A percentile compares a stretch with the other conserved stretches of the same genome.
These are phyloP conservation scores for Urocolius indicus DNA, from an alignment of 2,113 vertebrate genomes.

Conservation along the genomic window DNA sequence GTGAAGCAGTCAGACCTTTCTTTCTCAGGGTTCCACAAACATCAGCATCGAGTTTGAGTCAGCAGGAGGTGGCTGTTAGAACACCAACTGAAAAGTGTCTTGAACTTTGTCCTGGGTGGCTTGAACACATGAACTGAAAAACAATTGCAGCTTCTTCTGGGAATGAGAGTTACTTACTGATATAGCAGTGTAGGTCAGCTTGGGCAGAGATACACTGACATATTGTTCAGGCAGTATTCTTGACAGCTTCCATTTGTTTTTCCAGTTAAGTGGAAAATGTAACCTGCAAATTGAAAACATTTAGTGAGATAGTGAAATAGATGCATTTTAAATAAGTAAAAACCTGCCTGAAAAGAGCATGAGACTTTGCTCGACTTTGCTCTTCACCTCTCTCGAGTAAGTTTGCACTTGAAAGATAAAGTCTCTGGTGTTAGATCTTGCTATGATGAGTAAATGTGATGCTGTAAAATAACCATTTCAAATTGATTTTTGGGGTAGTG, in stretches of 20 bases:
- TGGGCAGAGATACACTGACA: background rate
- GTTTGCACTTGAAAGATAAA: constrained; percentile 6
- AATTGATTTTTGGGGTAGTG: background rate
- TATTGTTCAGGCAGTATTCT: background rate
- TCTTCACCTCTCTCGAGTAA: background rate
- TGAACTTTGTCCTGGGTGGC: background rate
- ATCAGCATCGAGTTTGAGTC: background rate
- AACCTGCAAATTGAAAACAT: background rate
- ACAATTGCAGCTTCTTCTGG: background rate
- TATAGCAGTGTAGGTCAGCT: background rate
- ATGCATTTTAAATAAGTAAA: constrained; percentile 19
- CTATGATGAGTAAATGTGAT: background rate
- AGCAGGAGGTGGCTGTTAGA: background rate
- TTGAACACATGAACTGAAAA: background rate
- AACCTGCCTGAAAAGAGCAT: background rate
- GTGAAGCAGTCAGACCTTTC: background rate
- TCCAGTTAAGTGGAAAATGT: constrained; percentile 51
- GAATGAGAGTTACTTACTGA: background rate
- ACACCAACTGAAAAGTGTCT: background rate
- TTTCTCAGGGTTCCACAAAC: background rate
- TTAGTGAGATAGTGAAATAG: constrained; percentile 36
- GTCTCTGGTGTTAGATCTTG: constrained; percentile 10
- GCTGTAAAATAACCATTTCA: background rate
- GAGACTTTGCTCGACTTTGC: background rate
- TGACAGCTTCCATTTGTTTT: constrained; percentile 44